Conservation (phyloP, 2,113 vertebrate species). For the Thunnus maccoyii region DNA sequence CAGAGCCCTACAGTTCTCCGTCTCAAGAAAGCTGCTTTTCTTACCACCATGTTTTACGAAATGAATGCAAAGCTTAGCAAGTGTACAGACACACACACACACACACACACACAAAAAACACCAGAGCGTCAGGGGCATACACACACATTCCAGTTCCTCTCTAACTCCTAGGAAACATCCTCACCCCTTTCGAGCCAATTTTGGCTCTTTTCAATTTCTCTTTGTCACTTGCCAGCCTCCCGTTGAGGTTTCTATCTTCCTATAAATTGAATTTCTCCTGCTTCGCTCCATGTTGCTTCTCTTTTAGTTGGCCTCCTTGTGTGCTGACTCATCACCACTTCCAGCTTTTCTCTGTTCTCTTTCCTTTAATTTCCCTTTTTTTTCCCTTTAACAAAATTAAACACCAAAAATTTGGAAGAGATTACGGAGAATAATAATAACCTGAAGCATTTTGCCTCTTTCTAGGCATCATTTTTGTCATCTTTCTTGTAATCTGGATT, state of each 20-base stretch:
- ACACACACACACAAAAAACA: no score
- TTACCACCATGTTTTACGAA: slow-evolving; percentile 22
- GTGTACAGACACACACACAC: background rate
- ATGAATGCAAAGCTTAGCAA: slow-evolving; percentile 38
- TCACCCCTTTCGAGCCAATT: slow-evolving; percentile 16
- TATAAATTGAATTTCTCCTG: background rate
- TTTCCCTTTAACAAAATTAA: background rate
- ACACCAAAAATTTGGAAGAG: background rate
- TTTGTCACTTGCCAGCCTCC: background rate
- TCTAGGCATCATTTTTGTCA: background rate
- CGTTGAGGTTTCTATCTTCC: background rate
- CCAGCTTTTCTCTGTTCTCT: background rate
- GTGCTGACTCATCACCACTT: slow-evolving; percentile 10
- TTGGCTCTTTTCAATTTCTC: slow-evolving; percentile 27
- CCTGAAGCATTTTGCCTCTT: background rate
- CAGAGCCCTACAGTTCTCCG: background rate
- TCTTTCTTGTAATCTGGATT: background rate
- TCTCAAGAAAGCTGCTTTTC: slow-evolving; percentile 44
- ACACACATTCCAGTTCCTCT: slow-evolving; percentile 49
- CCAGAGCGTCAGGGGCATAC: background rate
- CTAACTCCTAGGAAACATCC: slow-evolving; percentile 62
- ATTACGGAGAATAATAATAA: background rate
- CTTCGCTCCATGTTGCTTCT: background rate
- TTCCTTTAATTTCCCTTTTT: background rate
- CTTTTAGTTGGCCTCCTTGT: background rate